phyloP scores from a whole-genome alignment of 1,140 invertebrate genomes.

The Helicorthomorpha holstii region DNA sequence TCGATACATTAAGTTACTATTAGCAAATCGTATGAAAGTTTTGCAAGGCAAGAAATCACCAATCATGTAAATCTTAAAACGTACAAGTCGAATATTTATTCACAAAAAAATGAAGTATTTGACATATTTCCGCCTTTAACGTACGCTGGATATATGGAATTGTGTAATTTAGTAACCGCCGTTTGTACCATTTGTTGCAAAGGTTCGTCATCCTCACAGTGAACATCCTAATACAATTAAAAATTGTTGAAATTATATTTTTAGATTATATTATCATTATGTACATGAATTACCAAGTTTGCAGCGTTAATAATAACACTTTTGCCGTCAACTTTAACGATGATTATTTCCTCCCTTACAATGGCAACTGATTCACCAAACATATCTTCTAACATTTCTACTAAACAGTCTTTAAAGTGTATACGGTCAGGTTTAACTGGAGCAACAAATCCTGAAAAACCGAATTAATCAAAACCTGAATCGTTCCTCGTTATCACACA shows the following conservation, averaged over 20 bases:
- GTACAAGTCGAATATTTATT: no score
- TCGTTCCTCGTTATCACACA: background rate
- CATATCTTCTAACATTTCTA: constrained; percentile 85
- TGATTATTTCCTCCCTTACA: constrained; percentile 74
- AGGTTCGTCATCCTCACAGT: constrained; percentile 57
- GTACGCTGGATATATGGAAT: constrained; percentile 51
- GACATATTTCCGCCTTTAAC: background rate
- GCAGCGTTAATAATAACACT: constrained; percentile 70
- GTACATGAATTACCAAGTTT: constrained; percentile 38
- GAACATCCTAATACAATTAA: constrained; percentile 42
- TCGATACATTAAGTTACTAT: no score
- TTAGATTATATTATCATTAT: no score
- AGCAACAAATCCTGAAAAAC: constrained; percentile 22
- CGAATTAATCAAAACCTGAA: constrained; percentile 25
- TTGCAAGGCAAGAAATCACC: no score
- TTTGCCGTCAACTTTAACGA: constrained; percentile 67
- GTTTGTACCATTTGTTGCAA: constrained; percentile 70
- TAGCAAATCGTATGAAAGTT: no score
- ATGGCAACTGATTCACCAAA: constrained; percentile 89
- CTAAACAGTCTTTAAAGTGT: constrained; percentile 82
- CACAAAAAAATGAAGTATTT: background rate
- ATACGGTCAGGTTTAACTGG: constrained; percentile 55
- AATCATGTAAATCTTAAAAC: no score
- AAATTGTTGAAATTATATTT: background rate
- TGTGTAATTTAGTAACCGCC: constrained; percentile 65